Conservation (phyloP, 2,888 invertebrate genomes). For the Caenorhabditis sp. region DNA sequence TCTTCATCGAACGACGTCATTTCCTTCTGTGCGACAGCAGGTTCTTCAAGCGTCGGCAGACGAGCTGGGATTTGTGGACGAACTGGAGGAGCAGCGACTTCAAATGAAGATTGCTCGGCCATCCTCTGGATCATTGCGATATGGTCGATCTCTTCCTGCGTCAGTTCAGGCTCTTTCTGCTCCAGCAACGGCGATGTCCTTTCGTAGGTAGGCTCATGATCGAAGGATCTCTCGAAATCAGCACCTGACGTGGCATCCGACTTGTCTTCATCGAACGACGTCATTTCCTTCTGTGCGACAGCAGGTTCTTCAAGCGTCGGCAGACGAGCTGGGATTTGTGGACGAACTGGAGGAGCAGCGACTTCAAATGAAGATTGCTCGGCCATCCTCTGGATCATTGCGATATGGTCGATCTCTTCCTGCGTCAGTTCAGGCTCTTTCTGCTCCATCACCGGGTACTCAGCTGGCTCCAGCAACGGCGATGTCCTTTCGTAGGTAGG, state of each 20-base stretch:
- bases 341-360: constrained; percentile 1
- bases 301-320: constrained; percentile 17
- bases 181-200: background rate
- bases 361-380: constrained; percentile 60
- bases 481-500: no score
- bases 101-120: constrained; percentile 36
- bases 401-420: constrained; percentile 57
- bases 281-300: background rate
- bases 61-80: constrained; percentile 5
- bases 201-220: no score
- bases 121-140: constrained; percentile 44
- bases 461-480: constrained; percentile 4
- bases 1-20: background rate
- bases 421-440: constrained; percentile 18
- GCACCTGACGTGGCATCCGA: constrained; percentile 54
- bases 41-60: constrained; percentile 12
- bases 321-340: constrained; percentile 14
- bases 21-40: background rate
- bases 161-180: constrained; percentile 11
- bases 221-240: constrained; percentile 31
- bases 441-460: background rate
- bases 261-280: constrained; percentile 12
- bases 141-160: constrained; percentile 51
- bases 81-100: background rate
- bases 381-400: constrained; percentile 53